Conservation (phyloP, 2,888 invertebrate species). For the Strigamia crassipes region DNA sequence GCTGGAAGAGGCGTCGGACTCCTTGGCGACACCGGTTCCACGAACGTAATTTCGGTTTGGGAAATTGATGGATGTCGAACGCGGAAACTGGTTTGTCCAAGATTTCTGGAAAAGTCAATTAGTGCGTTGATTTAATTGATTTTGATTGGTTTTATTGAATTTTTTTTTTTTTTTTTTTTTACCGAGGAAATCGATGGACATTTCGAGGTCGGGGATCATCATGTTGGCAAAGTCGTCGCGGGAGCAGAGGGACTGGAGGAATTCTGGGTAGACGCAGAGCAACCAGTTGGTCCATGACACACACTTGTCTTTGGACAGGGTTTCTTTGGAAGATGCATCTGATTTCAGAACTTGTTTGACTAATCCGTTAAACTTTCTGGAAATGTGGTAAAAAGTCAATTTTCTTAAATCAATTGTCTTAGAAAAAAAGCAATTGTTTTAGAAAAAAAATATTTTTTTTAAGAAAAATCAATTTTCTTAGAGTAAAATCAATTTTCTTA, state of each 20-base stretch:
- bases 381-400: neutral
- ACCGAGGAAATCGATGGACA: slow-evolving; percentile 9
- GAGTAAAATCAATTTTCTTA: too few relatives aligned
- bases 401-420: too few relatives aligned
- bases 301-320: neutral
- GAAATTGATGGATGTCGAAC: slow-evolving; percentile 11
- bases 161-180: too few relatives aligned
- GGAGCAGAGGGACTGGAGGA: neutral
- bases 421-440: too few relatives aligned
- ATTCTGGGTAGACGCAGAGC: slow-evolving; percentile 8
- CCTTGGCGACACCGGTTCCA: neutral
- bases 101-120: slow-evolving; percentile 26
- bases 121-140: too few relatives aligned
- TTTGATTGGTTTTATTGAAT: too few relatives aligned
- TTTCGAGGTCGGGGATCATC: neutral
- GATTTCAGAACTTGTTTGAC: neutral
- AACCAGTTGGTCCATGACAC: slow-evolving; percentile 41
- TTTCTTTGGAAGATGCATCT: neutral
- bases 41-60: neutral
- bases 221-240: slow-evolving; percentile 3
- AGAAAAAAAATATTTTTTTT: too few relatives aligned
- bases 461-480: too few relatives aligned
- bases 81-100: slow-evolving; percentile 9
- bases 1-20: neutral
- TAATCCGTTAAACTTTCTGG: neutral